Evolutionary conservation across 2,797 vertebrate species (phyloP).

Genomic region (Urophycis tenuis): DNA sequence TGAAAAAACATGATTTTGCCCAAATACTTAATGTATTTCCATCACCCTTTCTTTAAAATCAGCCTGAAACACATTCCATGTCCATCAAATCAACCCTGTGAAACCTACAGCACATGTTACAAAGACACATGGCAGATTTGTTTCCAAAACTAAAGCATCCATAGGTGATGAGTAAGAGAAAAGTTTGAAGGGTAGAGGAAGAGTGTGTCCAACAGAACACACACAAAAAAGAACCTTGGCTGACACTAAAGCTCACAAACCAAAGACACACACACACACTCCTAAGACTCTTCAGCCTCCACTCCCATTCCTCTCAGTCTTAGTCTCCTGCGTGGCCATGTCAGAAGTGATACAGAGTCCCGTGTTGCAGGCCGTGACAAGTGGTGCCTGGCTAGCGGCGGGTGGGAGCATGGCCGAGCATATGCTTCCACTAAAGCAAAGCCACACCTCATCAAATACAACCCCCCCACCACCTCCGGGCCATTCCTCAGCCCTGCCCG

Average conservation of each 20-base stretch:
- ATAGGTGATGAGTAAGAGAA: not conserved
- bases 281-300: slow-evolving; percentile 22
- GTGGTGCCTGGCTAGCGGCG: slow-evolving; percentile 59
- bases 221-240: not conserved
- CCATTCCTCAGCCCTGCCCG: slow-evolving; percentile 50
- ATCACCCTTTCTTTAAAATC: not conserved
- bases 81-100: not conserved
- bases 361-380: slow-evolving; percentile 64
- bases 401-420: slow-evolving; percentile 71
- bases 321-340: slow-evolving; percentile 46
- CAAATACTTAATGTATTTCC: not conserved
- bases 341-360: slow-evolving; percentile 71
- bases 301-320: not conserved
- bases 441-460: slow-evolving; percentile 80
- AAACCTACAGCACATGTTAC: not conserved
- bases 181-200: not conserved
- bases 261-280: slow-evolving; percentile 26
- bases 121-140: not conserved
- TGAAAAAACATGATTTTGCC: not conserved
- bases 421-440: slow-evolving; percentile 82
- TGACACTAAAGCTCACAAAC: too few relatives aligned
- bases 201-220: not conserved
- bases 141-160: not conserved
- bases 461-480: slow-evolving; percentile 32
- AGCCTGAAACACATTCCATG: not conserved